A percentile compares a stretch with the other conserved stretches of the same genome.
Conservation (phyloP, 2,888 invertebrate species). For the Griposia aprilina region DNA sequence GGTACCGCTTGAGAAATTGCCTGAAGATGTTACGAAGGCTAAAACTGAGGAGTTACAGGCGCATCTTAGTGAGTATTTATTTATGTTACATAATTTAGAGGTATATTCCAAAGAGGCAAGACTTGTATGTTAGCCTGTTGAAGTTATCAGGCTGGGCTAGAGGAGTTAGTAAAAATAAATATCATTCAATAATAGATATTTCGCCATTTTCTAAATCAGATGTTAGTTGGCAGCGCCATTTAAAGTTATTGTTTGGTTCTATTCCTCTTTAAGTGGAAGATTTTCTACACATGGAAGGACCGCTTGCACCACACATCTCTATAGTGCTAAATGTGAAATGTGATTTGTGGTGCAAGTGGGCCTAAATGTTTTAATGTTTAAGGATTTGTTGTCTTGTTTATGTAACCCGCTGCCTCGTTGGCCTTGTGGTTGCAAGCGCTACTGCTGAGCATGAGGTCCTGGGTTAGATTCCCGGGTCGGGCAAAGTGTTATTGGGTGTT, state of each 20-base stretch:
- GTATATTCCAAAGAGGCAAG: not conserved
- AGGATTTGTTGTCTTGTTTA: not conserved
- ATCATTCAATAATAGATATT: not conserved
- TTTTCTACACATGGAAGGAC: not conserved
- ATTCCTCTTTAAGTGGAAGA: not conserved
- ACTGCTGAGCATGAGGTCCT: too few species aligned
- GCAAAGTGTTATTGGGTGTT: too few species aligned
- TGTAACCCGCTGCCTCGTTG: too few species aligned
- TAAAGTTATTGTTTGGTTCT: not conserved
- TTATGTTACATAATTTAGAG: not conserved
- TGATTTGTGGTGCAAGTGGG: not conserved
- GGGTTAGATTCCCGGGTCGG: too few species aligned
- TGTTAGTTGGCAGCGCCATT: not conserved
- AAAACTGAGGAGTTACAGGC: slow-evolving; percentile 83
- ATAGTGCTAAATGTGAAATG: not conserved
- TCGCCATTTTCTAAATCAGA: not conserved
- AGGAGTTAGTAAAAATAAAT: not conserved
- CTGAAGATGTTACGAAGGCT: slow-evolving; percentile 82
- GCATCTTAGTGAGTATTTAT: slow-evolving; percentile 75
- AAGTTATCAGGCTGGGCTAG: not conserved
- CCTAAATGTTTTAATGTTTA: not conserved
- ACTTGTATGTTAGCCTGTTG: not conserved
- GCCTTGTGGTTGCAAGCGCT: too few species aligned
- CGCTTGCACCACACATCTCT: too few species aligned
- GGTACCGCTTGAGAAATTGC: slow-evolving; percentile 85